phyloP scores from a whole-genome alignment of 2,113 vertebrate genomes.

The Glaucomys volans region DNA sequence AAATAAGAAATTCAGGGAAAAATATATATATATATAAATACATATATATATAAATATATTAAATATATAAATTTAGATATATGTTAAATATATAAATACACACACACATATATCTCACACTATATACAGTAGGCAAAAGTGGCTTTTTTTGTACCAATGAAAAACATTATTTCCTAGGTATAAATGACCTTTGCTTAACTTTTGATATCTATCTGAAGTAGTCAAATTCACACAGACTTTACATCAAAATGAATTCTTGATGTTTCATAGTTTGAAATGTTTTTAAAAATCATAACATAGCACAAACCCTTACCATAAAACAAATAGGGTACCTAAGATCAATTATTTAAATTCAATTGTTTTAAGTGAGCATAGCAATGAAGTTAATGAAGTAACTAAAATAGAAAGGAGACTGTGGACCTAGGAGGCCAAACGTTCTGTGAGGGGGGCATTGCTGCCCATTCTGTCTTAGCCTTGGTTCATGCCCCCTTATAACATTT shows the following conservation, averaged over 20 bases:
- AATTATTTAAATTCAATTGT: neutral
- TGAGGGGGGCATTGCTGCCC: too few relatives aligned
- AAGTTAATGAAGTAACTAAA: neutral
- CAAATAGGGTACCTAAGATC: neutral
- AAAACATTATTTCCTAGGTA: neutral
- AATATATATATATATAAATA: too few relatives aligned
- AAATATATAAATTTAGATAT: too few relatives aligned
- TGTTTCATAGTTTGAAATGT: neutral
- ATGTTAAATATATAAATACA: too few relatives aligned
- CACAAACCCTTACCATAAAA: neutral
- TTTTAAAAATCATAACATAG: neutral
- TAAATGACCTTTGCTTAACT: neutral
- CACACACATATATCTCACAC: neutral
- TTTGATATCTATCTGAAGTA: neutral
- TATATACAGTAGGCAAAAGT: neutral
- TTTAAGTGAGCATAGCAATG: neutral
- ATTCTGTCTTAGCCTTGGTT: neutral
- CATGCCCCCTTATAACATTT: neutral
- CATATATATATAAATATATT: too few relatives aligned
- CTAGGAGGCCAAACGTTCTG: neutral
- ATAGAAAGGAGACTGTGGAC: neutral
- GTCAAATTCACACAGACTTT: neutral
- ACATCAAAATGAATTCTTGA: neutral
- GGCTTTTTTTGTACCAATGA: neutral
- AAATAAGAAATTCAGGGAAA: neutral